These are phyloP conservation scores for Eilema sororculum DNA, from an alignment of 2,888 invertebrate genomes.

Conservation along the genomic window DNA sequence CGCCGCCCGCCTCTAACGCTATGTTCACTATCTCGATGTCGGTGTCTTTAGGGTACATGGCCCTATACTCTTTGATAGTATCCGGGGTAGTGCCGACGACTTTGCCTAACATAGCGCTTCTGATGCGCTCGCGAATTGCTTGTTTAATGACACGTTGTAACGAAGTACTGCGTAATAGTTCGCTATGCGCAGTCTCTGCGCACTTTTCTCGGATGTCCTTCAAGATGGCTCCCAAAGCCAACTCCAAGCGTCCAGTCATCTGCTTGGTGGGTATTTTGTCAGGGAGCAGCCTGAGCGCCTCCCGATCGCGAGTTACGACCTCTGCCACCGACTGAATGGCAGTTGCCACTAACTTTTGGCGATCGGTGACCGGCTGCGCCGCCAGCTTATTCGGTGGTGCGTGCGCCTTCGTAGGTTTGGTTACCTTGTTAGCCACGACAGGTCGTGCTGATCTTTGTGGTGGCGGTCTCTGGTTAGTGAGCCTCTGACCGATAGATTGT, in stretches of 20 bases:
- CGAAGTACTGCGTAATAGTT: constrained; percentile 35
- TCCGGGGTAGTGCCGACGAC: constrained; percentile 55
- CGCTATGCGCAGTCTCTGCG: constrained; percentile 27
- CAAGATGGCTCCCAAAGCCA: constrained; percentile 70
- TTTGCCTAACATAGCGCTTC: constrained; percentile 66
- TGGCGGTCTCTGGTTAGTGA: constrained; percentile 34
- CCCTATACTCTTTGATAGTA: constrained; percentile 64
- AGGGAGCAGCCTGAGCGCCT: constrained; percentile 49
- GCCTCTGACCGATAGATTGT: constrained; percentile 43
- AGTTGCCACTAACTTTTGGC: constrained; percentile 47
- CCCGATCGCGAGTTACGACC: constrained; percentile 20
- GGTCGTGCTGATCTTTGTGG: constrained; percentile 41
- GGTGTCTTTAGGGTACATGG: constrained; percentile 58
- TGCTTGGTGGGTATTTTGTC: constrained; percentile 60
- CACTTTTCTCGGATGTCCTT: constrained; percentile 62
- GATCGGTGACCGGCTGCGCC: constrained; percentile 45
- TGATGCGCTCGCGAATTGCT: constrained; percentile 69
- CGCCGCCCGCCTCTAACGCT: constrained; percentile 52
- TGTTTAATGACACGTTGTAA: constrained; percentile 66
- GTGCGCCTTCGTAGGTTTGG: constrained; percentile 51
- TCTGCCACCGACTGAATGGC: constrained; percentile 29
- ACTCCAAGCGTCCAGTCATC: constrained; percentile 72
- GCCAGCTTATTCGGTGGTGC: constrained; percentile 52
- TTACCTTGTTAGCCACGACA: constrained; percentile 58
- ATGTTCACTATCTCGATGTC: constrained; percentile 65